Evolutionary conservation across 2,888 invertebrate genomes (phyloP), one percentile per base, ranked within the genome.

Genomic region (Noctuana brunneofusca): DNA sequence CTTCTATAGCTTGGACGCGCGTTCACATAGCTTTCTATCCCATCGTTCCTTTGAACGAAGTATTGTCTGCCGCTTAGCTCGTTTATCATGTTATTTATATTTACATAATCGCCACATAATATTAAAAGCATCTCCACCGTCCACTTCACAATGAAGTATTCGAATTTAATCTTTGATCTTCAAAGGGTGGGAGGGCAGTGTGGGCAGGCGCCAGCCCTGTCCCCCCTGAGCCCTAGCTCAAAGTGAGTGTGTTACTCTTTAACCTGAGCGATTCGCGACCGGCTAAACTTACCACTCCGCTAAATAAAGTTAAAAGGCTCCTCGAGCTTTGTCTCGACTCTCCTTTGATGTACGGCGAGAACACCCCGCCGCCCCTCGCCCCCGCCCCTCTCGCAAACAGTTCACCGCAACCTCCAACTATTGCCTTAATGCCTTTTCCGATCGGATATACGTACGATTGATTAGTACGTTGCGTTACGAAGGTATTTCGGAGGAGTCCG

Each of bases 301-400:
- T 90, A 90, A 91, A 91, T 91, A 91, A 91, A 91, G 89, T 91
- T 91, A 90, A 91, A 90, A 91, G 90, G 89, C 89, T 89, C 87
- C 85, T 87, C 84, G 76, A 83, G 89, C 89, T 90, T 91, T 91
- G 90, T 91, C 90, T 90, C 88, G 89, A 79, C 79, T 78, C 83
- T 82, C 89, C 90, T 91, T 91, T 91, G 91, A 91, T 90, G 88
- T 89, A 68, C 81, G 76, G 77, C 73, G 76, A 72, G 75, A 72
- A 70, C 74, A 70, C 74, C 70, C 73, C 67, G 66, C 63, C 63
- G 16, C 57, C 38, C 65, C 64, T 3, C 49, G 30, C 80, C 79
- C 74, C 68, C 73, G 63, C 71, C 67, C 64, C 64, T 66, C 81
- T 80, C 79, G 80, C 89, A 89, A 89, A 89, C 89, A 87, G 87